A percentile compares a stretch with the other conserved stretches of the same genome.
These are phyloP conservation scores for Regulus satrapa DNA, from an alignment of 2,113 vertebrate genomes.

Conservation along the genomic window DNA sequence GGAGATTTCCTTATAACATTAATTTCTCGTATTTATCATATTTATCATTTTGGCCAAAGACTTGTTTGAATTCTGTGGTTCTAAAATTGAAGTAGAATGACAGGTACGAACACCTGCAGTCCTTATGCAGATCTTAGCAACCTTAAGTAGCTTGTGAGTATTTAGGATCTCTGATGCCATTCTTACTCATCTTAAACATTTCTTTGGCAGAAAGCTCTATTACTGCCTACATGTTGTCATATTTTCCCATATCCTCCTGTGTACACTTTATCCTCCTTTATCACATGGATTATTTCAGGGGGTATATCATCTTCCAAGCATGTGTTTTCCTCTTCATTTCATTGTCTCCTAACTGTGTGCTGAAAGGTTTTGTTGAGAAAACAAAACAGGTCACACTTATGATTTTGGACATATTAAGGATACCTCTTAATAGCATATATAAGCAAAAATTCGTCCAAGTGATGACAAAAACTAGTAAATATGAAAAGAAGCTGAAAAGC, in stretches of 20 bases:
- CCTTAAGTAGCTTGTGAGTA: background rate
- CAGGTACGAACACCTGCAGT: background rate
- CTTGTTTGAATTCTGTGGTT: background rate
- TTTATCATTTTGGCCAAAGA: background rate
- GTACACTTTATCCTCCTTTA: background rate
- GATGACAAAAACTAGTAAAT: background rate
- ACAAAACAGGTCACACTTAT: background rate
- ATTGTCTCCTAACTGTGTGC: background rate
- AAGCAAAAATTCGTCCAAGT: background rate
- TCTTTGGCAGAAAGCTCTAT: background rate
- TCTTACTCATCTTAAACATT: background rate
- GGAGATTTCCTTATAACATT: background rate
- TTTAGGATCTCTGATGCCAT: background rate
- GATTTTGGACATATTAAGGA: background rate
- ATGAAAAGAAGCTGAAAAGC: background rate
- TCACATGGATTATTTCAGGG: fast-evolving
- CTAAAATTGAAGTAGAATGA: background rate
- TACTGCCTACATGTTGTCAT: background rate
- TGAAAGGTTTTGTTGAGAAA: background rate
- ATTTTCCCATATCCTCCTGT: background rate
- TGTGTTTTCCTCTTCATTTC: background rate
- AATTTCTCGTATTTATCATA: no score
- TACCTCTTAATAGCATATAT: background rate
- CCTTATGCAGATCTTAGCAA: background rate
- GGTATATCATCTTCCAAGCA: background rate